Evolutionary conservation across 2,113 vertebrate genomes (phyloP), one percentile per base, ranked within the genome.

Genomic region (Notarius lentiginosus): DNA sequence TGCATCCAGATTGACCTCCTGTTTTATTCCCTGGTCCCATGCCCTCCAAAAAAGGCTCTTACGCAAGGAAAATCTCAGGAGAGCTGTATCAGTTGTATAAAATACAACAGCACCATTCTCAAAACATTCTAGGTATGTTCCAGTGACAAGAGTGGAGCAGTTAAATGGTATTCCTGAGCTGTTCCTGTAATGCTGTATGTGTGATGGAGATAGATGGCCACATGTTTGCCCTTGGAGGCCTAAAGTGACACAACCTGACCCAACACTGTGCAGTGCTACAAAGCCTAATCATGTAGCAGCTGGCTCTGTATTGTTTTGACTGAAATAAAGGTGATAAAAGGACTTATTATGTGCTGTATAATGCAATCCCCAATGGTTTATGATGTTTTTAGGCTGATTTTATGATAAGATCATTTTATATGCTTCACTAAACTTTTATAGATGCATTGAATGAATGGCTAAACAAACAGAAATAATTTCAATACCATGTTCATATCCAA

Each of bases 251-350:
- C 91, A 3, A 80, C 90, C 7, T 92, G 92, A 84, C 85, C 90
- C 17, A 94, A 90, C 82, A 93, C 88, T 1, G 91, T 95, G 82
- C 92, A 95, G 82, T 94, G 94, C 92, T 92, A 92, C 1, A 34
- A 20, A 12, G 76, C 53, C 22, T 24, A 14, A 51, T 15, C 79
- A 14, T 79, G n/a, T 65, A 49, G 80, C 73, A 86, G 10, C 66
- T 79, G 80, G 75, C 84, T 68, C 70, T 56, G 75, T 27, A 79
- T 79, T 79, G 75, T 79, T 79, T 24, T 79, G 24, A 15, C 22
- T 27, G 14, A 53, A 55, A 51, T 53, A 17, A 77, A 27, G n/a
- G 27, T 55, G 51, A 55, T 27, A 27, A 79, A 55, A 51, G 10
- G 1, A 51, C 34, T 2, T 41, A 2, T 68, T 68, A 34, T 34